Evolutionary conservation across 2,113 vertebrate genomes (phyloP).

Genomic region (Recurvirostra avosetta): DNA sequence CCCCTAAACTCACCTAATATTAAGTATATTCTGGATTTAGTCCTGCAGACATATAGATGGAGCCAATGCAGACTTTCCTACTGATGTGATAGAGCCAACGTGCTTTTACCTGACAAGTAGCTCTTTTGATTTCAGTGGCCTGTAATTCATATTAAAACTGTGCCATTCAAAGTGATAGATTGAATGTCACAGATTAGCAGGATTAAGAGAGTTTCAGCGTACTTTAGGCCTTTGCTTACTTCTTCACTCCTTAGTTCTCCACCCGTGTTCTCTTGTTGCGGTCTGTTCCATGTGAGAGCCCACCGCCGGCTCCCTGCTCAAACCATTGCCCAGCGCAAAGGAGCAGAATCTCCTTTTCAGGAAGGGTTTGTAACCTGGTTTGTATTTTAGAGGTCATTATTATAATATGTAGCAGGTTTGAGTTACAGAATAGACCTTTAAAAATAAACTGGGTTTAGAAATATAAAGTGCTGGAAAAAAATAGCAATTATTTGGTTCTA

Average conservation of each 20-base stretch:
- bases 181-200: background rate
- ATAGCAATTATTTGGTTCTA: background rate
- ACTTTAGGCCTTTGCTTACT: background rate
- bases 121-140: background rate
- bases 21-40: background rate
- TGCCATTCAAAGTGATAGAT: background rate
- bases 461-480: background rate
- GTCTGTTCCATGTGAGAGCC: background rate
- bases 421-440: background rate
- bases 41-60: background rate
- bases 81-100: background rate
- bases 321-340: background rate
- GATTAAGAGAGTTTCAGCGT: background rate
- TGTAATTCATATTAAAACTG: background rate
- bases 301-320: rapidly evolving
- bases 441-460: background rate
- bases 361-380: background rate
- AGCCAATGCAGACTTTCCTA: background rate
- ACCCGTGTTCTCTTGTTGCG: rapidly evolving
- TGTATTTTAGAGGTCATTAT: background rate
- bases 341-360: background rate
- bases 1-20: background rate
- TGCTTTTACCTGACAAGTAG: background rate
- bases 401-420: background rate
- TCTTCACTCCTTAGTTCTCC: background rate